These are phyloP conservation scores for Heteractis magnifica DNA, from an alignment of 92 coral and sea anemone genomes.

Conservation along the genomic window DNA sequence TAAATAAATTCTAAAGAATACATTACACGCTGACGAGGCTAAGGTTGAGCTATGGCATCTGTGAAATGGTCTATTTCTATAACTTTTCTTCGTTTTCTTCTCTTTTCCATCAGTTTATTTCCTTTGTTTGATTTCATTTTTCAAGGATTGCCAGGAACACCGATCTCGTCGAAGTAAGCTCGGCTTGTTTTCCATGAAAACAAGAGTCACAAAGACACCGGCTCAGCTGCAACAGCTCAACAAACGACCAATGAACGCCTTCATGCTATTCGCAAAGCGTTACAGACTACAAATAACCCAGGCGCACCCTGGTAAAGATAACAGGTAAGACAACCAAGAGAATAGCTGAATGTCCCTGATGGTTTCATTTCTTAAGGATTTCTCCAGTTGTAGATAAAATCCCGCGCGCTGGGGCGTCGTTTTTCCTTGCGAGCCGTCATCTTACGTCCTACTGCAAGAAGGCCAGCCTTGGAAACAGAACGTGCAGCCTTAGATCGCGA, in stretches of 20 bases:
- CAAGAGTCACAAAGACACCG: slow-evolving; percentile 46
- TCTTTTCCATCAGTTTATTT: not conserved
- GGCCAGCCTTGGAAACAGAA: too few species aligned
- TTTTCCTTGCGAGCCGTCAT: too few species aligned
- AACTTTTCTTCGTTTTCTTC: not conserved
- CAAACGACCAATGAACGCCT: slow-evolving; percentile 99
- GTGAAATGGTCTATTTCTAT: too few species aligned
- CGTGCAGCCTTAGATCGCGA: too few species aligned
- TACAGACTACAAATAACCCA: slow-evolving; percentile 86
- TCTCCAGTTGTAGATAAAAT: not conserved
- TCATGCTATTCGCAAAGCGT: slow-evolving; percentile 95
- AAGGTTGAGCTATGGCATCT: too few species aligned
- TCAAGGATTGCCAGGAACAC: slow-evolving; percentile 83
- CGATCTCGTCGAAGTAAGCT: slow-evolving; percentile 65
- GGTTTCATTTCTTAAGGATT: too few species aligned
- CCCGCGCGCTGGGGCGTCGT: not conserved
- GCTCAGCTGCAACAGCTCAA: slow-evolving; percentile 51
- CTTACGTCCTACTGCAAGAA: too few species aligned
- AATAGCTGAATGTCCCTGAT: too few species aligned
- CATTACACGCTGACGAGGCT: too few species aligned
- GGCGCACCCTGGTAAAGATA: slow-evolving; percentile 98
- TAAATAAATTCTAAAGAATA: too few species aligned
- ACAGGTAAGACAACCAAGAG: slow-evolving; percentile 54
- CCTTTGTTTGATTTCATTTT: not conserved
- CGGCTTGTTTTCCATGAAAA: slow-evolving; percentile 8